Evolutionary conservation across 2,113 vertebrate genomes (phyloP), one percentile per base, ranked within the genome.

Genomic region (Sinocyclocheilus rhinocerous): DNA sequence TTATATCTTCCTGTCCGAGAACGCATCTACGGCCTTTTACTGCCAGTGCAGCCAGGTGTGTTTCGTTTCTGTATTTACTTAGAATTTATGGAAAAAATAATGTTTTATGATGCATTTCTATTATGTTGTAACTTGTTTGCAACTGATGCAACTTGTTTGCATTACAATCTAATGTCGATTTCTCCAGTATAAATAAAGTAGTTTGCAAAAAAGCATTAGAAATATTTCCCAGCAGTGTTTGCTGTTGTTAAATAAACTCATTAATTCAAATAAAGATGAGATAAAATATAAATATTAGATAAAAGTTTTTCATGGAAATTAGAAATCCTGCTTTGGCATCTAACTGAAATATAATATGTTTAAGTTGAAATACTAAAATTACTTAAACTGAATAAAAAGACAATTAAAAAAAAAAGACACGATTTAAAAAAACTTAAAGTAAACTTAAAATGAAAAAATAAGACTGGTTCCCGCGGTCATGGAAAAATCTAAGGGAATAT

Each of bases 1-100:
- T 92, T 97, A 87, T 99, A 94, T 90, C 96, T 95, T 57, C 93
- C 91, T 0, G 94, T 94, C 61, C 96, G 98, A 79, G 96, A 97
- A 89, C 96, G 92, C 6, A 95, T 97, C 52, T 99, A 99, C 80
- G 93, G 95, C 5, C 85, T 99, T 59, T 86, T 99, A 20, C 86
- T 97, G 83, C 91, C 93, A 2, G 57, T 85, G 85, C 82, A 82
- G 70, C 79, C 77, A 89, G 94, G 95, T 90, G 42, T 12, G 20
- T 29, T 81, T 84, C 26, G n/a, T 67, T 18, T 57, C 42, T 2
- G 7, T 76, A 29, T 50, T 50, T 29, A 63, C 10, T n/a, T 0
- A 13, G n/a, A 16, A 9, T 33, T 29, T 6, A 76, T 70, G 16
- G 29, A 18, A n/a, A 12, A 7, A 15, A 10, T 75, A 36, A 33